Percentiles rank a stretch among this genome's conserved stretches.
Evolutionary conservation across 1,140 invertebrate species (phyloP).

Genomic region (Grapholita molesta): DNA sequence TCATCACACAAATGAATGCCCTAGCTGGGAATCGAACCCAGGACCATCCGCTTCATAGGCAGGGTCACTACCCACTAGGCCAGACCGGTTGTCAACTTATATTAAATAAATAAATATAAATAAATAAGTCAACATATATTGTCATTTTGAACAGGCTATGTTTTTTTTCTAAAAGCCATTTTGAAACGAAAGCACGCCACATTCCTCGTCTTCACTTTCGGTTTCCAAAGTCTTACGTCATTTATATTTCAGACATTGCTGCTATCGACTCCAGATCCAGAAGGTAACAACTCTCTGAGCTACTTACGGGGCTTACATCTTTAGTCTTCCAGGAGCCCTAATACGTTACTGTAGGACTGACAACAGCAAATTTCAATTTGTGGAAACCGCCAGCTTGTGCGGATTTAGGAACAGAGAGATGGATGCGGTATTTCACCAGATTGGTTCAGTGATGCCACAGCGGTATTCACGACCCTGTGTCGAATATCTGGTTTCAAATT

Average conservation of each 20-base stretch:
- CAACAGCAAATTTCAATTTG: conserved; percentile 67
- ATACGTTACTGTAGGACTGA: conserved; percentile 23
- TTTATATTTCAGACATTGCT: background rate
- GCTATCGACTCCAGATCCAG: background rate
- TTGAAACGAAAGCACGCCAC: background rate
- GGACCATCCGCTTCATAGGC: too few species aligned
- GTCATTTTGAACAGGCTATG: too few species aligned
- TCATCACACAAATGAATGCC: too few species aligned
- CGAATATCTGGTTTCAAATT: too few species aligned
- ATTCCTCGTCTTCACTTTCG: background rate
- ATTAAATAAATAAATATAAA: too few species aligned
- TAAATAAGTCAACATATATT: too few species aligned
- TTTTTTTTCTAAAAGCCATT: too few species aligned
- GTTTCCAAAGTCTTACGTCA: background rate
- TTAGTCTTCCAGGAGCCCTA: background rate
- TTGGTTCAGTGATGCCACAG: too few species aligned
- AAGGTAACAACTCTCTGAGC: background rate
- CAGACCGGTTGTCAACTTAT: too few species aligned
- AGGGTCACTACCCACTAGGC: too few species aligned
- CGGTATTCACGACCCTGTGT: too few species aligned
- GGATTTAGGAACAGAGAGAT: conserved; percentile 2
- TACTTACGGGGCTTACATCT: background rate
- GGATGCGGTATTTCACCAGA: background rate
- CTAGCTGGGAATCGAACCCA: too few species aligned
- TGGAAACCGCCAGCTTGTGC: conserved; percentile 43